Conservation (phyloP, 2,888 invertebrate genomes). For the Macropis europaea region DNA sequence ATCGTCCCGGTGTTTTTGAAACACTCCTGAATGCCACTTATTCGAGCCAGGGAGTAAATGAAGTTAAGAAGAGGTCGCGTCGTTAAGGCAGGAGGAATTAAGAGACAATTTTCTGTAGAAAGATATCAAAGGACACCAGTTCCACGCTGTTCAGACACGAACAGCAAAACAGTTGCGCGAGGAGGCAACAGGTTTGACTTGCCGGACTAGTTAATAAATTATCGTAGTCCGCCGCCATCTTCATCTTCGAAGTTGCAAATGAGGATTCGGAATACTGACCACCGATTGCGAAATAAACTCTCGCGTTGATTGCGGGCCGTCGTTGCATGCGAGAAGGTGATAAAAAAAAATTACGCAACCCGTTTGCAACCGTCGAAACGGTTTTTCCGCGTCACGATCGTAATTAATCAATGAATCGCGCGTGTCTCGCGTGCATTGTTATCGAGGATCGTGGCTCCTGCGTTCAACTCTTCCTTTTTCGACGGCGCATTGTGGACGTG, state of each 20-base stretch:
- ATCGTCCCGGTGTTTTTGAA: too few relatives aligned
- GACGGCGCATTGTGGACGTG: background rate
- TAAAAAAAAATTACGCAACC: background rate
- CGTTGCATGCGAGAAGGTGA: background rate
- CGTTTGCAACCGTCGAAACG: background rate
- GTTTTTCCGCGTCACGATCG: background rate
- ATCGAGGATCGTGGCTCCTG: background rate
- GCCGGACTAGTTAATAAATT: slow-evolving; percentile 78
- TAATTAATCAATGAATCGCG: background rate
- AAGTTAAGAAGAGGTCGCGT: background rate
- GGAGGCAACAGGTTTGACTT: slow-evolving; percentile 67
- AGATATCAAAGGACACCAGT: slow-evolving; percentile 43
- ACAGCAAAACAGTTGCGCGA: slow-evolving; percentile 41
- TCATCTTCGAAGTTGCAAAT: slow-evolving; percentile 56
- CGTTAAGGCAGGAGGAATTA: background rate
- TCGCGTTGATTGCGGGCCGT: background rate
- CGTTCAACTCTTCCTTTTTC: too few relatives aligned
- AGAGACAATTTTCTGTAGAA: slow-evolving; percentile 33
- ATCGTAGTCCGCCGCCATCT: slow-evolving; percentile 74
- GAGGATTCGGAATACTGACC: slow-evolving; percentile 61
- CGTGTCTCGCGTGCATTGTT: background rate
- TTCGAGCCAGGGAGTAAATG: too few relatives aligned
- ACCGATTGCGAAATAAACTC: slow-evolving; percentile 37
- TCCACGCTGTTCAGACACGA: slow-evolving; percentile 19
- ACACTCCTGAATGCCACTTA: too few relatives aligned